These are phyloP conservation scores for Pentalonia nigronervosa DNA, from an alignment of 1,140 invertebrate genomes.

Conservation along the genomic window DNA sequence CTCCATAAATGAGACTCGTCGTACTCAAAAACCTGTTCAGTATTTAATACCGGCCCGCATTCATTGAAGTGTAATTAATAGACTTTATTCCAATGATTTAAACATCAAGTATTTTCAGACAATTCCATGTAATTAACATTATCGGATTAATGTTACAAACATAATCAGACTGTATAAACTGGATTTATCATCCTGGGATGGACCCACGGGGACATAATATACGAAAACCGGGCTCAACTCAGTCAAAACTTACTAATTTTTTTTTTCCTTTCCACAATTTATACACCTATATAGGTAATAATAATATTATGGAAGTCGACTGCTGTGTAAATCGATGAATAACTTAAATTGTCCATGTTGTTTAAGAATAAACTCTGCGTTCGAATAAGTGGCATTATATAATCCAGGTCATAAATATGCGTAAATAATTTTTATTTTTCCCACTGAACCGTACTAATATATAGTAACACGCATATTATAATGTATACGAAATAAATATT, in stretches of 20 bases:
- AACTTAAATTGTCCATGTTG: conserved; percentile 15
- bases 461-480: neutral
- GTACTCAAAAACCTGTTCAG: conserved; percentile 30
- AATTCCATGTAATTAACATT: conserved; percentile 51
- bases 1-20: conserved; percentile 8
- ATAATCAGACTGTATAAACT: conserved; percentile 20
- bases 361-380: neutral
- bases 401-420: conserved; percentile 17
- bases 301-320: conserved; percentile 8
- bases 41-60: neutral
- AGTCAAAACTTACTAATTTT: conserved; percentile 6
- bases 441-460: neutral
- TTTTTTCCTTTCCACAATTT: neutral
- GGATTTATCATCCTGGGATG: neutral
- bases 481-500: conserved; percentile 9
- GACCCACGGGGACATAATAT: neutral
- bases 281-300: neutral
- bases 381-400: conserved; percentile 6
- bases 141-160: conserved; percentile 51
- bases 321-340: conserved; percentile 9
- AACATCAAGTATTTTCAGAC: conserved; percentile 43
- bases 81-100: conserved; percentile 53
- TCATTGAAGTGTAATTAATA: conserved; percentile 50
- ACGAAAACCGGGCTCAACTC: conserved; percentile 13
- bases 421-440: conserved; percentile 21